phyloP scores from a whole-genome alignment of 2,113 vertebrate species.

The Pampusana beccarii region DNA sequence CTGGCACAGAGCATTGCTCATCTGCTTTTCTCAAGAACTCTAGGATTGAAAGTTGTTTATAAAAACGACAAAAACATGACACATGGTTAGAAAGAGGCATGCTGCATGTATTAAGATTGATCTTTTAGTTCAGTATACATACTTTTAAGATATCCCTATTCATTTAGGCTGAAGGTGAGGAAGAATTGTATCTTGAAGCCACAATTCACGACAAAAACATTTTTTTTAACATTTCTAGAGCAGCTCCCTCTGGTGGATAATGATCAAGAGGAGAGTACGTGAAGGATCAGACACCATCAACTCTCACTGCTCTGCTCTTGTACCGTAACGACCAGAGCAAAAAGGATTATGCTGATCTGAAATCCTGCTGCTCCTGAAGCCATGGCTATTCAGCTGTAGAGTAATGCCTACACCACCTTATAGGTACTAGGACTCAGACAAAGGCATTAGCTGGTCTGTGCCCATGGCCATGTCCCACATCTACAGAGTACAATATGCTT shows the following conservation, averaged over 20 bases:
- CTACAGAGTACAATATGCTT: background rate
- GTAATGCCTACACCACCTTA: background rate
- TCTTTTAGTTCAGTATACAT: constrained; percentile 2
- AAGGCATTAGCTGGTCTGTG: background rate
- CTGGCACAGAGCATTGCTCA: background rate
- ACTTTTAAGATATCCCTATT: background rate
- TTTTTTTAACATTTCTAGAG: background rate
- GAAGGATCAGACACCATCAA: background rate
- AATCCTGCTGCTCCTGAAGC: background rate
- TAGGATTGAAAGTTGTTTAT: constrained; percentile 22
- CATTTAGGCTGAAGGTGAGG: background rate
- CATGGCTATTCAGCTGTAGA: background rate
- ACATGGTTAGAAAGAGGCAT: constrained; percentile 3
- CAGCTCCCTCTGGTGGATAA: background rate
- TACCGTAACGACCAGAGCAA: background rate
- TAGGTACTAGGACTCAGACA: background rate
- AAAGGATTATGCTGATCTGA: background rate
- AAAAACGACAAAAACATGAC: constrained; percentile 9
- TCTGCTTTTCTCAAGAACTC: constrained; percentile 34
- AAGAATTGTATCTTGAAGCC: background rate
- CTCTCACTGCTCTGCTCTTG: background rate
- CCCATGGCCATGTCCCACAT: background rate
- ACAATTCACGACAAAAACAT: background rate
- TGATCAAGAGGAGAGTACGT: background rate
- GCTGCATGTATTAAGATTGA: background rate